Conservation (phyloP, 2,797 vertebrate species). For the Peromyscus eremicus region DNA sequence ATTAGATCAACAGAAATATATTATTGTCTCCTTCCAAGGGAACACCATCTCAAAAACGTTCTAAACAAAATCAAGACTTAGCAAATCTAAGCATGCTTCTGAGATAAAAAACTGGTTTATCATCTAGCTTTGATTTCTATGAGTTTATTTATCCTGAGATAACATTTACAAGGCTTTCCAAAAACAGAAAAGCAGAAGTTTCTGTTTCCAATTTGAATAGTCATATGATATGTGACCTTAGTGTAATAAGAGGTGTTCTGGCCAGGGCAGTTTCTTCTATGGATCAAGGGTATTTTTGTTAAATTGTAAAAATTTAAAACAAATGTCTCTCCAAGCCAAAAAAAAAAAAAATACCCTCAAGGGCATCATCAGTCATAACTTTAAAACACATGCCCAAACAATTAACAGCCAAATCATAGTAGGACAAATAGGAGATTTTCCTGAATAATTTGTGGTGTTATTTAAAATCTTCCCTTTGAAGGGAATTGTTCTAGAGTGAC, state of each 20-base stretch:
- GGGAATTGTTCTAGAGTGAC: constrained; percentile 66
- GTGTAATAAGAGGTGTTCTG: constrained; percentile 78
- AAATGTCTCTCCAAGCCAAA: constrained; percentile 76
- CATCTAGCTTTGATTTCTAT: constrained; percentile 77
- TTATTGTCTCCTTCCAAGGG: constrained; percentile 53
- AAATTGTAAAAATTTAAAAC: constrained; percentile 85
- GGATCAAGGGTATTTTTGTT: constrained; percentile 82
- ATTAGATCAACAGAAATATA: constrained; percentile 62
- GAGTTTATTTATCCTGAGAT: constrained; percentile 84
- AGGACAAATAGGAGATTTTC: constrained; percentile 52
- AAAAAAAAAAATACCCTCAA: constrained; percentile 33
- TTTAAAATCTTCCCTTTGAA: constrained; percentile 67
- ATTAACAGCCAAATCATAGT: constrained; percentile 75
- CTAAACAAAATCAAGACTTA: constrained; percentile 68
- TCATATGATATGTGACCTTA: constrained; percentile 84
- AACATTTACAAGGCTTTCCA: constrained; percentile 83
- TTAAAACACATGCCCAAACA: constrained; percentile 78
- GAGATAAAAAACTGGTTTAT: constrained; percentile 10
- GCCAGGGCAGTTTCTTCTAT: constrained; percentile 76
- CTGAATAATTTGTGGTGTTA: constrained; percentile 73
- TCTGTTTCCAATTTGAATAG: constrained; percentile 86
- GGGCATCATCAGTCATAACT: constrained; percentile 71
- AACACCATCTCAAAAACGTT: constrained; percentile 43
- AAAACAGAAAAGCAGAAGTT: constrained; percentile 83
- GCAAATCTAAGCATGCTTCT: background rate